These are phyloP conservation scores for Brachyhypopomus gauderio DNA, from an alignment of 2,113 vertebrate genomes.

Conservation along the genomic window DNA sequence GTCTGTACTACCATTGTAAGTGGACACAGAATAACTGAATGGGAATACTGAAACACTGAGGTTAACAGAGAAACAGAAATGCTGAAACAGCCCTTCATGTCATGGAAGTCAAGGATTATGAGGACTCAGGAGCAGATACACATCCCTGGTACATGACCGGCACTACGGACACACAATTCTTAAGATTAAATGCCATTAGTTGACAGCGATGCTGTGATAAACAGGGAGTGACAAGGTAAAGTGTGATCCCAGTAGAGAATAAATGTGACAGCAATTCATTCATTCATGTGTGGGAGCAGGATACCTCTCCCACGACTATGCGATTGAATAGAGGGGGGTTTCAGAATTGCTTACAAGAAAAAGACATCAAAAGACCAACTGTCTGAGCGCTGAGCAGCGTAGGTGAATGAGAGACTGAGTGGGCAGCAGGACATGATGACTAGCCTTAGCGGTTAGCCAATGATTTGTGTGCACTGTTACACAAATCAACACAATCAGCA, in stretches of 20 bases:
- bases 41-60: neutral
- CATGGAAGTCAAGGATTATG: neutral
- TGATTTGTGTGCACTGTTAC: slow-evolving; percentile 22
- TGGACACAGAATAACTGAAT: neutral
- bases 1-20: slow-evolving; percentile 10
- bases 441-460: slow-evolving; percentile 31
- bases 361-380: slow-evolving; percentile 48
- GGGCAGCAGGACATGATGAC: slow-evolving; percentile 45
- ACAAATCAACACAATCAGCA: slow-evolving; percentile 15
- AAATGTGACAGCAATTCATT: slow-evolving; percentile 44
- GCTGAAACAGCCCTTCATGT: neutral
- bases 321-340: slow-evolving; percentile 50
- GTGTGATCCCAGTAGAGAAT: slow-evolving; percentile 18
- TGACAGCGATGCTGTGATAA: neutral
- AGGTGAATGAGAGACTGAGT: slow-evolving; percentile 48
- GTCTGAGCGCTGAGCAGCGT: slow-evolving; percentile 40
- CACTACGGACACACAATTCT: too few relatives aligned
- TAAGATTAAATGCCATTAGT: too few relatives aligned
- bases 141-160: neutral
- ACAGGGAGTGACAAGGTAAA: slow-evolving; percentile 8
- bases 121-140: neutral
- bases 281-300: slow-evolving; percentile 40
- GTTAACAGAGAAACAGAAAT: neutral
- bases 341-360: slow-evolving; percentile 51
- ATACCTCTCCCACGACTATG: slow-evolving; percentile 46